Conservation (phyloP, 2,113 vertebrate genomes). For the Limnothrissa miodon region DNA sequence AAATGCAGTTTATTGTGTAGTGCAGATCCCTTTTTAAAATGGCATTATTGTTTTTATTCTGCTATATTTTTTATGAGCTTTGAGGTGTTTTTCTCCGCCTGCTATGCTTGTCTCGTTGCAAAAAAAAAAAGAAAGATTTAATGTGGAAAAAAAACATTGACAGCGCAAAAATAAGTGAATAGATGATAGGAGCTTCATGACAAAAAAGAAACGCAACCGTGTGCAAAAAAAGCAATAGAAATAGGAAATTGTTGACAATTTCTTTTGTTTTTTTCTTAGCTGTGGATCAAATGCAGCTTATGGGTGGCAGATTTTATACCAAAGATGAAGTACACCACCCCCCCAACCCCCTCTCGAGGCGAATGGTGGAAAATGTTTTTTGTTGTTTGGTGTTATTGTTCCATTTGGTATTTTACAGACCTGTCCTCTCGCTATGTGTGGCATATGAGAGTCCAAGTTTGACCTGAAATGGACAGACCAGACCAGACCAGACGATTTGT, state of each 20-base stretch:
- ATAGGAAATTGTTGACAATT: constrained; percentile 98
- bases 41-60: constrained; percentile 88
- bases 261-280: constrained; percentile 94
- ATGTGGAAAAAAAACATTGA: constrained; percentile 53
- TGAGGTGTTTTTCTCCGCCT: constrained; percentile 83
- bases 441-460: constrained; percentile 73
- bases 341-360: constrained; percentile 43
- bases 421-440: constrained; percentile 50
- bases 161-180: constrained; percentile 67
- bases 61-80: constrained; percentile 90
- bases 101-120: constrained; percentile 95
- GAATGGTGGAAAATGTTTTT: constrained; percentile 60
- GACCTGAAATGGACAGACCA: constrained; percentile 83
- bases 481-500: no score
- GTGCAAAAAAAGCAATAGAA: constrained; percentile 88
- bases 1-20: constrained; percentile 86
- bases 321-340: constrained; percentile 91
- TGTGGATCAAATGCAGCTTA: constrained; percentile 93
- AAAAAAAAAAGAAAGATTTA: constrained; percentile 60
- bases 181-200: constrained; percentile 88
- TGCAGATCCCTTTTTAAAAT: constrained; percentile 76
- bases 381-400: constrained; percentile 39
- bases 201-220: constrained; percentile 77
- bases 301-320: constrained; percentile 98
- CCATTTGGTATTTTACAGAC: constrained; percentile 46